Evolutionary conservation across 2,888 invertebrate genomes (phyloP), one percentile per base, ranked within the genome.

Genomic region (Spilarctia lutea): DNA sequence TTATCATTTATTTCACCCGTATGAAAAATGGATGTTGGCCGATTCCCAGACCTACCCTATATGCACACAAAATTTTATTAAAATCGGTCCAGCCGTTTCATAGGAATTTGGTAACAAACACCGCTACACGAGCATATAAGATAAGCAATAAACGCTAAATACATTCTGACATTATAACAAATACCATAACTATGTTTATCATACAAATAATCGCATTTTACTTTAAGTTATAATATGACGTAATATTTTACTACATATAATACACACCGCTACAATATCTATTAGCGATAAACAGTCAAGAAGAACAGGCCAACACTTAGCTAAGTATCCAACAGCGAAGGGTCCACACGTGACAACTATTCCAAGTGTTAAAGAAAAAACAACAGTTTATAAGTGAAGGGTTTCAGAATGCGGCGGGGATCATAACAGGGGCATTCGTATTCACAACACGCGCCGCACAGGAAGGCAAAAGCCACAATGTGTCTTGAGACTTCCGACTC

Each of bases 401-500:
- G 89, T 90, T 90, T 89, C 88, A 86, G 88, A 88, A 85, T 87
- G 87, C 83, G 80, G 81, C 81, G 81, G 87, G 87, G 80, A 83
- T 88, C 85, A 88, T 90, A 90, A 89, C 89, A 83, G 84, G 77
- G 84, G 75, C 83, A 91, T 94, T 87, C 88, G 88, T 92, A 94
- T 94, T 93, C 94, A 86, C 85, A 82, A 78, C 92, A 90, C 91
- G 91, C 79, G 73, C 79, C 79, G 77, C 80, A 83, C 88, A 91
- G 93, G 94, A 93, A 93, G 92, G 93, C 93, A 91, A 92, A 93
- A 92, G 88, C 92, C 92, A 90, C 92, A 93, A 90, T 90, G 91
- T 93, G 92, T 90, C 91, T 89, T 87, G 87, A 86, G 89, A 91
- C 92, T 93, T 94, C 92, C 93, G 92, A 92, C 82, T 91, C 88